Percentiles rank a stretch among this genome's conserved stretches.
Conservation (phyloP, 2,888 invertebrate species). For the Oligia latruncula region DNA sequence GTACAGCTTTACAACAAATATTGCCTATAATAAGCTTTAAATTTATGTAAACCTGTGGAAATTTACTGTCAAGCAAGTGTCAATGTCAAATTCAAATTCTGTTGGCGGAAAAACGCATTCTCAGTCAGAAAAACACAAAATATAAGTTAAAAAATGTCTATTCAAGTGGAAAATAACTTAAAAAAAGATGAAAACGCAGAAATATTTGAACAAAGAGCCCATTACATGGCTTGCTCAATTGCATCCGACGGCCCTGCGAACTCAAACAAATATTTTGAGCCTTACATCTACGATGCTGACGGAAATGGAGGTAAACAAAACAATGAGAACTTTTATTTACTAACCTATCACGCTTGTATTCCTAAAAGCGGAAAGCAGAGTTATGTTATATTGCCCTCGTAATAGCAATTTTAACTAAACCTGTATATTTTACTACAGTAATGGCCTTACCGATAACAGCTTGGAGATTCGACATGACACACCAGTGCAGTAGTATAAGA, state of each 20-base stretch:
- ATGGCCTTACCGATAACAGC: too few relatives aligned
- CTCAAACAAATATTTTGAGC: constrained; percentile 92
- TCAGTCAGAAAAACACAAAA: too few relatives aligned
- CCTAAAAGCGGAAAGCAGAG: too few relatives aligned
- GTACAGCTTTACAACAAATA: not conserved
- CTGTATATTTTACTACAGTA: too few relatives aligned
- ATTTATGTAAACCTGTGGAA: too few relatives aligned
- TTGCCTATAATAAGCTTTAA: too few relatives aligned
- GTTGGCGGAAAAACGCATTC: constrained; percentile 11
- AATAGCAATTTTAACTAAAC: not conserved
- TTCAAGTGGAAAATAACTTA: constrained; percentile 90
- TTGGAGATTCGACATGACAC: too few relatives aligned
- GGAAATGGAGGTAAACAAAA: constrained; percentile 84
- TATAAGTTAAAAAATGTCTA: constrained; percentile 82
- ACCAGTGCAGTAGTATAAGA: too few relatives aligned
- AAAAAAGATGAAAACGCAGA: constrained; percentile 84
- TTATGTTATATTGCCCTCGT: not conserved
- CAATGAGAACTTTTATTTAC: not conserved
- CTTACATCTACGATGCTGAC: constrained; percentile 90
- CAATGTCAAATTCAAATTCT: constrained; percentile 23
- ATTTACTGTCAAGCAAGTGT: not conserved
- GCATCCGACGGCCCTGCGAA: constrained; percentile 92
- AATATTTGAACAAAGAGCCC: constrained; percentile 86
- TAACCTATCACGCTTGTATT: not conserved
- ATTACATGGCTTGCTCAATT: constrained; percentile 94